Percentiles rank a stretch among this genome's conserved stretches.
Evolutionary conservation across 1,140 invertebrate genomes (phyloP).

Genomic region (Conus ventricosus): DNA sequence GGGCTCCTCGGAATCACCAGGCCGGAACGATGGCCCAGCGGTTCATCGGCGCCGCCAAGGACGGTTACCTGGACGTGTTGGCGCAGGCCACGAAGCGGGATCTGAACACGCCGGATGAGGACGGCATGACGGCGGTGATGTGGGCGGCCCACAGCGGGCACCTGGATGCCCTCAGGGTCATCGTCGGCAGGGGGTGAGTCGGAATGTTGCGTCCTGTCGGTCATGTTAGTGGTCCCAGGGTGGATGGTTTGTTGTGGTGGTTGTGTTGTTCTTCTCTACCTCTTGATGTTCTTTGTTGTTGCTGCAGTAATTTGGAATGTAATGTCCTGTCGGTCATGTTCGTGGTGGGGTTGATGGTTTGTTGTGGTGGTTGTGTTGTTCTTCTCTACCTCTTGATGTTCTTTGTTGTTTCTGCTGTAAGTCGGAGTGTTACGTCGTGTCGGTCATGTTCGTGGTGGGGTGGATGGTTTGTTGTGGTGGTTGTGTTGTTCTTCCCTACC

Average conservation of each 20-base stretch:
- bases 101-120: constrained; percentile 91
- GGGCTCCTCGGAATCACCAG: background rate
- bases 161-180: constrained; percentile 89
- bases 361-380: too few species aligned
- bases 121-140: constrained; percentile 91
- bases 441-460: too few species aligned
- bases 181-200: constrained; percentile 92
- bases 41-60: constrained; percentile 88
- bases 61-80: constrained; percentile 90
- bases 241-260: too few species aligned
- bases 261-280: too few species aligned
- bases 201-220: too few species aligned
- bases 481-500: too few species aligned
- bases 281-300: too few species aligned
- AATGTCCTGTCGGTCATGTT: too few species aligned
- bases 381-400: too few species aligned
- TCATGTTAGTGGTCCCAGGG: too few species aligned
- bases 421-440: constrained; percentile 46
- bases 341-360: too few species aligned
- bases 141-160: constrained; percentile 96
- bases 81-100: constrained; percentile 92
- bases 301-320: constrained; percentile 77
- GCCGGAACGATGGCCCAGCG: constrained; percentile 47
- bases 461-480: too few species aligned
- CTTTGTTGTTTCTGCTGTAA: constrained; percentile 76